phyloP scores from a whole-genome alignment of 2,113 vertebrate genomes.

The Pogonocichla stellata region DNA sequence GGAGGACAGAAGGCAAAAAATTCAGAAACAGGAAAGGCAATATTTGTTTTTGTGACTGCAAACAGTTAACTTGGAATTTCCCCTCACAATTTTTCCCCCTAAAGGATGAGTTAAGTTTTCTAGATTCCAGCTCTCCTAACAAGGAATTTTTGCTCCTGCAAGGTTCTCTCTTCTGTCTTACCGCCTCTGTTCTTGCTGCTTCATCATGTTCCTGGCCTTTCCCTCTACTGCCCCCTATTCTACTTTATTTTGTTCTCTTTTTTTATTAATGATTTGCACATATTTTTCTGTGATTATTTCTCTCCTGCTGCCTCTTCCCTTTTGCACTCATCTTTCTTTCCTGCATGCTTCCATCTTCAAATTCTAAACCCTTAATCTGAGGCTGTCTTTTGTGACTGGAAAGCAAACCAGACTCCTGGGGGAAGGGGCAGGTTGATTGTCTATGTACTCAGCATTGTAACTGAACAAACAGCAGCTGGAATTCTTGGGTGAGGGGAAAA shows the following conservation, averaged over 20 bases:
- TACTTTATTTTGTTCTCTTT: neutral
- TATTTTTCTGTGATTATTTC: neutral
- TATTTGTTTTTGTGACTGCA: neutral
- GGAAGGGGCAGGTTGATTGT: neutral
- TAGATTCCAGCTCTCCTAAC: neutral
- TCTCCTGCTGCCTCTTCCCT: neutral
- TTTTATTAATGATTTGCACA: neutral
- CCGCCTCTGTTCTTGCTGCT: neutral
- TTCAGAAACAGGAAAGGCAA: neutral
- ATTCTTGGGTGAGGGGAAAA: neutral
- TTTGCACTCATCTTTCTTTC: neutral
- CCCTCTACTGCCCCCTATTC: accelerated
- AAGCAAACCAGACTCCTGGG: neutral
- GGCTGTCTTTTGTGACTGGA: neutral
- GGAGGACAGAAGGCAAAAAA: neutral
- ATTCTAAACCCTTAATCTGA: neutral
- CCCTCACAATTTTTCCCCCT: neutral
- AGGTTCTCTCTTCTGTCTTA: neutral
- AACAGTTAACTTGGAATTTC: neutral
- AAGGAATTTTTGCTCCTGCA: neutral
- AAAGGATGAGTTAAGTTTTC: neutral
- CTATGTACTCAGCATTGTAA: neutral
- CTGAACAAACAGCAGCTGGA: neutral
- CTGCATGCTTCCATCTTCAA: neutral
- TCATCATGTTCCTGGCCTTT: neutral